Percentiles rank a stretch among this genome's conserved stretches.
These are phyloP conservation scores for Hyles lineata DNA, from an alignment of 2,888 invertebrate genomes.

Conservation along the genomic window DNA sequence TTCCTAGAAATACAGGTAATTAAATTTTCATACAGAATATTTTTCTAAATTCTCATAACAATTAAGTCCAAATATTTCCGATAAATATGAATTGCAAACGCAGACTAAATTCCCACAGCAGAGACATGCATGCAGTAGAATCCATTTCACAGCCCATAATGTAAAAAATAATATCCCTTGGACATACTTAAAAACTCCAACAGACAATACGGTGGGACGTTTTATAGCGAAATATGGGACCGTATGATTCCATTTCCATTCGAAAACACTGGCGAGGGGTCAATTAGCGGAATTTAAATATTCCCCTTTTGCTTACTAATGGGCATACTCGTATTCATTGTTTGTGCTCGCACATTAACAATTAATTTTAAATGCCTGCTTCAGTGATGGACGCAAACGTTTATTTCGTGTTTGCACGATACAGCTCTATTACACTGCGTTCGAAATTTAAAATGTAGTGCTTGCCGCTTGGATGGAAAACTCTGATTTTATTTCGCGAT, in stretches of 20 bases:
- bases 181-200: not conserved
- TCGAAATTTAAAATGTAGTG: too few relatives aligned
- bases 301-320: constrained; percentile 28
- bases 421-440: too few relatives aligned
- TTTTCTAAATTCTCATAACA: not conserved
- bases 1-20: not conserved
- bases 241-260: constrained; percentile 12
- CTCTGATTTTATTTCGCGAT: too few relatives aligned
- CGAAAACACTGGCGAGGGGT: constrained; percentile 25
- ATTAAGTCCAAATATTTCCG: too few relatives aligned
- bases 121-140: not conserved
- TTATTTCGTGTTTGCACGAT: too few relatives aligned
- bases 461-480: too few relatives aligned
- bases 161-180: not conserved
- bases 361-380: constrained; percentile 10
- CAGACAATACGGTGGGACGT: not conserved
- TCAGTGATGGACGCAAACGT: too few relatives aligned
- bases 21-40: not conserved
- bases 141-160: not conserved
- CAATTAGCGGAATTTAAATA: constrained; percentile 29
- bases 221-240: not conserved
- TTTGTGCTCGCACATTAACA: not conserved
- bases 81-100: not conserved
- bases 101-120: not conserved
- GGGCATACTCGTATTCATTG: constrained; percentile 21